These are phyloP conservation scores for Chaenogobius annularis DNA, from an alignment of 2,113 vertebrate species.

Conservation along the genomic window DNA sequence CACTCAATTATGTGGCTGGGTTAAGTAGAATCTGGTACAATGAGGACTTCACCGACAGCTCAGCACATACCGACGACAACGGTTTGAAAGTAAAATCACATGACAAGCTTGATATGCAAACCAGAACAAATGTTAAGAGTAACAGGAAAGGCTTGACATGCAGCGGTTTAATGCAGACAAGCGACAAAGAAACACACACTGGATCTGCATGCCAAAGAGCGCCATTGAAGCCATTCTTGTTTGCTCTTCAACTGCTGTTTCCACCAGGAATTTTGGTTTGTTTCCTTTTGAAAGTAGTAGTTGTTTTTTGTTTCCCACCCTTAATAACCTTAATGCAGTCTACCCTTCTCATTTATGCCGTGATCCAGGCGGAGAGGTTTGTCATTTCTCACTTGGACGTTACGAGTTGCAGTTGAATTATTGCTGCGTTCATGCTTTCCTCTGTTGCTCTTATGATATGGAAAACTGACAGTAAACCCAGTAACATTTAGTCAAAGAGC, in stretches of 20 bases:
- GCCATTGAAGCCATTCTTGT: neutral
- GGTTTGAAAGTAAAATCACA: neutral
- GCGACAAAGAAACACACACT: neutral
- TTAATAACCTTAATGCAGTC: neutral
- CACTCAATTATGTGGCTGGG: too few species aligned
- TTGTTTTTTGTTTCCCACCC: neutral
- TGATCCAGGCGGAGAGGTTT: neutral
- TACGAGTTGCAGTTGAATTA: too few species aligned
- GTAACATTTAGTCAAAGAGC: too few species aligned
- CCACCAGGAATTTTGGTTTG: too few species aligned
- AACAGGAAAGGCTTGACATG: neutral
- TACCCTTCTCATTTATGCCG: neutral
- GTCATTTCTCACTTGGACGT: too few species aligned
- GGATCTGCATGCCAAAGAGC: neutral
- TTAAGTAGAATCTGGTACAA: neutral
- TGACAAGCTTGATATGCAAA: neutral
- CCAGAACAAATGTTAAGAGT: slow-evolving; percentile 1
- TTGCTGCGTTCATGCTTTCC: too few species aligned
- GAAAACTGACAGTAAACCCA: too few species aligned
- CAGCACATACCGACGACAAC: neutral
- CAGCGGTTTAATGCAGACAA: neutral
- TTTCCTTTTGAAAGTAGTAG: too few species aligned
- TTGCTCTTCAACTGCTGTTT: neutral
- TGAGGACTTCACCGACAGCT: slow-evolving; percentile 39
- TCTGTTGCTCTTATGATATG: too few species aligned